Evolutionary conservation across 2,797 vertebrate genomes (phyloP), one percentile per base, ranked within the genome.

Genomic region (Chaetodon trifasciatus): DNA sequence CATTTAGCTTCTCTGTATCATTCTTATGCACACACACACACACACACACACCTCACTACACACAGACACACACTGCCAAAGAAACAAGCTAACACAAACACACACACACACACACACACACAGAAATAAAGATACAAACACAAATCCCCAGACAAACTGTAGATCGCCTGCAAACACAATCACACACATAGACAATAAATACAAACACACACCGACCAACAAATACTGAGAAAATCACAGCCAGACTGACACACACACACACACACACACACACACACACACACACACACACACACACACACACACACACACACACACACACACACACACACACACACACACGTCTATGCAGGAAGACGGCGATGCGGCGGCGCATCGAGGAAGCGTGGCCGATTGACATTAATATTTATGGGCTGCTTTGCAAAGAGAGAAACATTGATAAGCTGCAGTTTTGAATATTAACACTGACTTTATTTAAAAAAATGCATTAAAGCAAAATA

Each of bases 351-450:
- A 28, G 28, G 73, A 69, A 66, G 72, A 63, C 32, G 52, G 44
- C 32, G 70, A 77, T 79, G 78, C 52, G n/a, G 73, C 19, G 52
- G 71, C 32, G 46, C 77, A 53, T 63, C 3, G 77, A 81, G 87
- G 78, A 88, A 90, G 91, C 84, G 70, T 89, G 92, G 92, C 92
- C 89, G 83, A 81, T 94, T 72, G 73, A 84, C 93, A 95, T 96
- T 95, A 95, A 96, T 96, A 96, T 96, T 96, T 94, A 96, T 96
- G 90, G 84, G 87, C 92, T 94, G 91, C 93, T 95, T 93, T 94
- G 94, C 92, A 94, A 93, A 93, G 86, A 91, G 91, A 92, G 94
- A 96, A 95, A 95, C 94, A 93, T 93, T 95, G 94, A 95, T 96
- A 95, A 96, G 94, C 93, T 87, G 85, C 84, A 83, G 90, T 89